Base-by-base conservation (phyloP, 2,113 vertebrate species). In the Hydropotes inermis region DNA sequence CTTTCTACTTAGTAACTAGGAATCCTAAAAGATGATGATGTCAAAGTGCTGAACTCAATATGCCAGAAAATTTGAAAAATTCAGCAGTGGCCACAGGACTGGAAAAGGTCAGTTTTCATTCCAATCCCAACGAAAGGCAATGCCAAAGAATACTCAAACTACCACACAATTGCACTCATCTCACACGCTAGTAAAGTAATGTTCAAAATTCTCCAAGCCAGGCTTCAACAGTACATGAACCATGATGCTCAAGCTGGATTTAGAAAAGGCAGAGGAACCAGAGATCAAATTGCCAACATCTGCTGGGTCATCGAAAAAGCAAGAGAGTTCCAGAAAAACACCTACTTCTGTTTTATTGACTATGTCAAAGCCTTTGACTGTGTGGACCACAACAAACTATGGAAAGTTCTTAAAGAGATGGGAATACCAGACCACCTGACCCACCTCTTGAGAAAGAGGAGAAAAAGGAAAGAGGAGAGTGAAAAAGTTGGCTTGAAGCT, bases 131-230 rank as follows among this genome's bases (percentile, higher is more conserved):
- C n/a, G 30, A 64, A 64, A 64, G 30, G 30, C 61, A 17, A n/a
- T n/a, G 1, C 15, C 61, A n/a, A 67, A 67, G 33, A 67, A n/a
- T n/a, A 1, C 7, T 67, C 16, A 67, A 67, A n/a, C 64, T 67
- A 67, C 16, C 0, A 0, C 64, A 67, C 64, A 67, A 19, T 10
- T n/a, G 16, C 0, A 4, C 33, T 36, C 64, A 36, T 67, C 64
- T 67, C 33, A 67, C 33, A 36, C 0, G 8, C 33, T n/a, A 21
- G 33, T 19, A 67, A 67, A 67, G 33, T 36, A 10, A 67, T 67
- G 8, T 17, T 36, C 64, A 67, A 67, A 67, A 67, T 19, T n/a
- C 16, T 67, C 64, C 64, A 67, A 67, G 64, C 64, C 33, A n/a
- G 16, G 64, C 64, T 67, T 67, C 33, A n/a, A n/a, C 16, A 67